Evolutionary conservation across 2,888 invertebrate species (phyloP), one percentile per base, ranked within the genome.

Genomic region (Chelonus formosanus): DNA sequence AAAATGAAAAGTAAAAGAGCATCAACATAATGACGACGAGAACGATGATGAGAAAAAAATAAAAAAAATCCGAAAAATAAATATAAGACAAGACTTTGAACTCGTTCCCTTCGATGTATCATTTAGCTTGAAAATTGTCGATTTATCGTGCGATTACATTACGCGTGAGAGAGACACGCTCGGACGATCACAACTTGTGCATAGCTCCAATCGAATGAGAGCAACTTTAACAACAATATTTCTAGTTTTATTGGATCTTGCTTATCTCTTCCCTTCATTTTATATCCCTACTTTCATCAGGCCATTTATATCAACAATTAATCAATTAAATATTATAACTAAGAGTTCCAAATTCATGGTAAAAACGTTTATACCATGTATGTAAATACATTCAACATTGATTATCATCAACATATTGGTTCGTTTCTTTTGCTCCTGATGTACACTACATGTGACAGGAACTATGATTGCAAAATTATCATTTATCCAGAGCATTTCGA

Each of bases 401-500:
- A 76, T 77, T 75, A 77, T 71, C 74, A 68, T 77, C 74, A 75
- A 75, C 70, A 70, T 54, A 40, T 36, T 56, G 40, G 10, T 53
- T 20, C 2, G 48, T 66, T 61, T 56, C 34, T 56, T 61, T 66
- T 50, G n/a, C 31, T 8, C 20, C 20, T 20, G 20, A 20, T 20
- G 2, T 50, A 34, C 44, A 7, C 1, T 43, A 8, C 7, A 6
- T 56, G 32, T 45, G 47, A 10, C 45, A 54, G 36, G n/a, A 36
- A 44, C 57, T 36, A 31, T 43, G 31, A 56, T 56, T 56, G 56
- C 56, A 56, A 56, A 56, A 56, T 56, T 44, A 56, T 56, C 31
- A 40, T 43, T 2, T 31, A 43, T 31, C 43, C 5, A 8, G 31
- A 3, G 31, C 31, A 31, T 2, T 20, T 20, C 20, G 20, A 20